Evolutionary conservation across 2,888 invertebrate genomes (phyloP).

Genomic region (Mycogona germanica): DNA sequence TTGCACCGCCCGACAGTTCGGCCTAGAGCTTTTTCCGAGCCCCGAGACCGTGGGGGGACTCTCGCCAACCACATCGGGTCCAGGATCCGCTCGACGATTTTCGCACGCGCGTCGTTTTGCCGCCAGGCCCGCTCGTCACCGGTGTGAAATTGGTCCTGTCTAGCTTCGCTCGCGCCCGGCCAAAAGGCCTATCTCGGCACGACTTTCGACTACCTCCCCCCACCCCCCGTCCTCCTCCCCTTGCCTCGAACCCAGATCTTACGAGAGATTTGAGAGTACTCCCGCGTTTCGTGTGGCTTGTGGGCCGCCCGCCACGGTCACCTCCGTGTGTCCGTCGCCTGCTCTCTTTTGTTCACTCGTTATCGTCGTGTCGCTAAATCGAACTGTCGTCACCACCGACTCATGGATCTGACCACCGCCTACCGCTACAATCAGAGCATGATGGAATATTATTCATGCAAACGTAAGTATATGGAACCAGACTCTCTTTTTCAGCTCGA

Average conservation of each 20-base stretch:
- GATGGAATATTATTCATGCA: constrained; percentile 95
- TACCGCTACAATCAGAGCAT: constrained; percentile 95
- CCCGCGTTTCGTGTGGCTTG: too few relatives aligned
- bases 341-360: background rate
- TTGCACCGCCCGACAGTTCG: background rate
- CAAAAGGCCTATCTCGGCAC: background rate
- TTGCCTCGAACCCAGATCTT: too few relatives aligned
- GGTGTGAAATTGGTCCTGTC: constrained; percentile 1
- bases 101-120: background rate
- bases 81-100: too few relatives aligned
- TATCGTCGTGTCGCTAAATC: background rate
- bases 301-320: background rate
- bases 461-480: constrained; percentile 28
- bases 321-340: too few relatives aligned
- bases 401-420: constrained; percentile 82
- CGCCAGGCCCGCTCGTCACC: background rate
- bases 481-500: background rate
- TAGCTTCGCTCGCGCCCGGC: too few relatives aligned
- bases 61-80: too few relatives aligned
- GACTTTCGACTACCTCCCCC: background rate
- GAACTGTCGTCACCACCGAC: constrained; percentile 7
- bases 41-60: too few relatives aligned
- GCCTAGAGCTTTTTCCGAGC: background rate
- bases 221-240: too few relatives aligned
- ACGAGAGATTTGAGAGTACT: too few relatives aligned